Evolutionary conservation across 2,888 invertebrate species (phyloP).

Genomic region (Tenthredo notha): DNA sequence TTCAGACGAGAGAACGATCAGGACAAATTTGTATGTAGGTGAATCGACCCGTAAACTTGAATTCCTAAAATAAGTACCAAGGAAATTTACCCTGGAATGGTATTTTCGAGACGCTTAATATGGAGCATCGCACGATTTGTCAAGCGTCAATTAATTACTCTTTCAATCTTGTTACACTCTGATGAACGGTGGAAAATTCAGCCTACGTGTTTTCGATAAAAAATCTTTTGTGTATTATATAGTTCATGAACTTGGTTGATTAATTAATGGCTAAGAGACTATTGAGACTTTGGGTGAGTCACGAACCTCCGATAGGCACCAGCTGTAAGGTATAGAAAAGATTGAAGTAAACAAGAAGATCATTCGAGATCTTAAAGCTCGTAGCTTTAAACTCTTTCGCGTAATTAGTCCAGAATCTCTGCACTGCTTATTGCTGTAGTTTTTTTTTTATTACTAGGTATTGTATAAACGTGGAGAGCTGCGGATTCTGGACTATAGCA

Average conservation of each 20-base stretch:
- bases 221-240: conserved; percentile 19
- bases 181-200: neutral
- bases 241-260: neutral
- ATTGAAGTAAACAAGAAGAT: neutral
- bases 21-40: neutral
- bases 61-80: neutral
- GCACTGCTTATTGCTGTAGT: conserved; percentile 3
- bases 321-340: neutral
- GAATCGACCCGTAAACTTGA: neutral
- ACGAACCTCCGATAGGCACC: neutral
- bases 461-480: neutral
- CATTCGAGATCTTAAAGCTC: neutral
- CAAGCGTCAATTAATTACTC: conserved; percentile 31
- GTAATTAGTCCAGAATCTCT: neutral
- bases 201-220: neutral
- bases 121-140: conserved; percentile 4
- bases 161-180: conserved; percentile 2
- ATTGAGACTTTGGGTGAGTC: conserved; percentile 23
- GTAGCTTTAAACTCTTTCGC: neutral
- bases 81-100: neutral
- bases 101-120: neutral
- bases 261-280: conserved; percentile 33
- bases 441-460: no score
- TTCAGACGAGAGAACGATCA: neutral
- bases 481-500: neutral